Conservation (phyloP, 2,888 invertebrate species). For the Serripes groenlandicus region DNA sequence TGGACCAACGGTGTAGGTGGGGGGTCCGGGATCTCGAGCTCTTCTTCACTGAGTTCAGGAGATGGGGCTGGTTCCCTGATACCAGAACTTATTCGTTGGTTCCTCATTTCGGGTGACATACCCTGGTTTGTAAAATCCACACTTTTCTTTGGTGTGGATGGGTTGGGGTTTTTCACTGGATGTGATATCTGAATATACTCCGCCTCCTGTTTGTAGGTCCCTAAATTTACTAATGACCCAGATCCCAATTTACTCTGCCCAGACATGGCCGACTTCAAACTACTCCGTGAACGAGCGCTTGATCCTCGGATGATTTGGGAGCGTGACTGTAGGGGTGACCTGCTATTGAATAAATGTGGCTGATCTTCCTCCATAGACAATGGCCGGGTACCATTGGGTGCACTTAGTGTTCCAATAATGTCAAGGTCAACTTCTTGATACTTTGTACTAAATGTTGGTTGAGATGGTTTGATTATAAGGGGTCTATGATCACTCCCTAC, state of each 20-base stretch:
- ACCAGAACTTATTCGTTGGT: constrained; percentile 45
- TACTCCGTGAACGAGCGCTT: constrained; percentile 61
- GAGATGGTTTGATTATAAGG: constrained; percentile 61
- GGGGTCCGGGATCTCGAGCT: constrained; percentile 6
- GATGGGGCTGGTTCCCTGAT: constrained; percentile 72
- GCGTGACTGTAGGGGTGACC: constrained; percentile 40
- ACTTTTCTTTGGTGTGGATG: constrained; percentile 56
- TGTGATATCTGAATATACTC: constrained; percentile 81
- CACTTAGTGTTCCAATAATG: constrained; percentile 59
- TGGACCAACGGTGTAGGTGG: constrained; percentile 43
- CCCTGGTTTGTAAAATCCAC: constrained; percentile 55
- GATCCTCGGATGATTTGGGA: constrained; percentile 35
- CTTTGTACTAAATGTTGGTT: constrained; percentile 64
- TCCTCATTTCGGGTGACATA: constrained; percentile 15
- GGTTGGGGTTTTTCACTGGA: constrained; percentile 73
- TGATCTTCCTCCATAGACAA: constrained; percentile 48
- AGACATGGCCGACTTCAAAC: constrained; percentile 60
- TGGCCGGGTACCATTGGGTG: constrained; percentile 57
- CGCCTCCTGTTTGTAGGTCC: constrained; percentile 66
- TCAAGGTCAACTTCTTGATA: constrained; percentile 61
- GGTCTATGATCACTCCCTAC: constrained; percentile 59
- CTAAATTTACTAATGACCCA: constrained; percentile 44
- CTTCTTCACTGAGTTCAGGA: constrained; percentile 58
- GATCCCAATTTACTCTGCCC: constrained; percentile 49
- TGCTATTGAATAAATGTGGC: constrained; percentile 34